Percentiles rank a stretch among this genome's conserved stretches.
Evolutionary conservation across 23 tunicate genomes (phyloP).

Genomic region (Oikopleura dioica): DNA sequence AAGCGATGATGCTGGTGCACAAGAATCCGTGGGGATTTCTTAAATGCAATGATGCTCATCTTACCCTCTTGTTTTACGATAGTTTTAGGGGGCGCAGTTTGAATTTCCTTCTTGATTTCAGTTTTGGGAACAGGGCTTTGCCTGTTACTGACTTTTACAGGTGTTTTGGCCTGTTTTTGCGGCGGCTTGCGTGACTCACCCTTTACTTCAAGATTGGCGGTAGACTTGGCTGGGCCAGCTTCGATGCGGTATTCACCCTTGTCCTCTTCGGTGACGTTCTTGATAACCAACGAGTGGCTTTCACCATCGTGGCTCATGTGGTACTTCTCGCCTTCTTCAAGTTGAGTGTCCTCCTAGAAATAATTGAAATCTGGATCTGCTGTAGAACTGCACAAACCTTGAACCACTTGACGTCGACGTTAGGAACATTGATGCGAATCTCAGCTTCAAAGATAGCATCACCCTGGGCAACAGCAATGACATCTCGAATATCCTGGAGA

Average conservation of each 20-base stretch:
- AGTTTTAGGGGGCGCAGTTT: no score
- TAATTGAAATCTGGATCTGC: neutral
- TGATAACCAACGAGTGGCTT: constrained; percentile 25
- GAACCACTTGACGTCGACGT: constrained; percentile 68
- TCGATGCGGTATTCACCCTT: constrained; percentile 33
- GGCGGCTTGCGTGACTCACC: neutral
- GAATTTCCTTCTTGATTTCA: no score
- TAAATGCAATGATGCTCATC: no score
- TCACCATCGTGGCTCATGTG: constrained; percentile 32
- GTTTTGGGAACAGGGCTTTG: no score
- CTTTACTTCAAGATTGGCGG: constrained; percentile 19
- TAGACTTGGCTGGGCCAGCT: constrained; percentile 52
- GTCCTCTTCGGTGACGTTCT: constrained; percentile 35
- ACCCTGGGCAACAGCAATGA: constrained; percentile 24
- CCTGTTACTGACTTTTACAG: no score
- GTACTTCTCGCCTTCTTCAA: constrained; percentile 35
- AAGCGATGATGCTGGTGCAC: no score
- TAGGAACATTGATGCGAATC: constrained; percentile 41
- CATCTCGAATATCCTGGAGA: constrained; percentile 37
- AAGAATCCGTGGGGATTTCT: no score
- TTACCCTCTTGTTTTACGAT: no score
- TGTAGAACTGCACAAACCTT: neutral
- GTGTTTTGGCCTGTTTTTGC: no score
- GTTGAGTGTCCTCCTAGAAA: constrained; percentile 44
- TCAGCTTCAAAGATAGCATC: constrained; percentile 46